A percentile compares a stretch with the other conserved stretches of the same genome.
Evolutionary conservation across 2,113 vertebrate genomes (phyloP).

Genomic region (Rallus limicola): DNA sequence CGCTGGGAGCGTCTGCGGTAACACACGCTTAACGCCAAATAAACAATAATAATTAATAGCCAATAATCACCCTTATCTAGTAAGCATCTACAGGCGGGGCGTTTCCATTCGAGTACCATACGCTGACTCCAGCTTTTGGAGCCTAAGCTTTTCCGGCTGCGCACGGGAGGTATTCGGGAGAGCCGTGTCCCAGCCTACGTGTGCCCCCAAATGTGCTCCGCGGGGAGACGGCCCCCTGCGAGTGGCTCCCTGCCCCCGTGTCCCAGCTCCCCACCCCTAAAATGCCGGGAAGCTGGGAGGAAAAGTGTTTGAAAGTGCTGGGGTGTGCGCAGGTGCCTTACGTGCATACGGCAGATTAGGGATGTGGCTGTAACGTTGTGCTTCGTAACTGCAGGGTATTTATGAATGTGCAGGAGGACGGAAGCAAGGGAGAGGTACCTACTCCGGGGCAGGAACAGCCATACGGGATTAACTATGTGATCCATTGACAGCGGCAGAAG

Average conservation of each 20-base stretch:
- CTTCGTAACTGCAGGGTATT: neutral
- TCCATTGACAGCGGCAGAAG: neutral
- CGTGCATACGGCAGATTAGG: accelerated
- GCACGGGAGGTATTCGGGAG: neutral
- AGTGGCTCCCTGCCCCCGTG: neutral
- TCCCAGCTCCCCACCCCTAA: neutral
- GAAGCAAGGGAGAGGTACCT: neutral
- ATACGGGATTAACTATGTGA: neutral
- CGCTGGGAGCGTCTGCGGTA: accelerated
- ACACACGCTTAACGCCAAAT: too few species aligned
- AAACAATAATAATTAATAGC: neutral
- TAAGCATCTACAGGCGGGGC: neutral
- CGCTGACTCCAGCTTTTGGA: neutral
- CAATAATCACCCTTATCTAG: neutral
- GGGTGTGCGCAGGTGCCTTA: too few species aligned
- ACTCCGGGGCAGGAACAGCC: neutral
- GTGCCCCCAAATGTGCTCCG: neutral
- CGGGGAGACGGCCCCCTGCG: neutral
- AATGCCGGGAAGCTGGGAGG: neutral
- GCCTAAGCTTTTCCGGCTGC: neutral
- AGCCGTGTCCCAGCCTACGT: neutral
- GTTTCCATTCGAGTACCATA: neutral
- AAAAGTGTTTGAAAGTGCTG: neutral
- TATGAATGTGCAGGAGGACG: neutral
- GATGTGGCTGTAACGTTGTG: neutral